A percentile compares a stretch with the other conserved stretches of the same genome.
These are phyloP conservation scores for Tetheella fluctuosa DNA, from an alignment of 2,888 invertebrate species.

Conservation along the genomic window DNA sequence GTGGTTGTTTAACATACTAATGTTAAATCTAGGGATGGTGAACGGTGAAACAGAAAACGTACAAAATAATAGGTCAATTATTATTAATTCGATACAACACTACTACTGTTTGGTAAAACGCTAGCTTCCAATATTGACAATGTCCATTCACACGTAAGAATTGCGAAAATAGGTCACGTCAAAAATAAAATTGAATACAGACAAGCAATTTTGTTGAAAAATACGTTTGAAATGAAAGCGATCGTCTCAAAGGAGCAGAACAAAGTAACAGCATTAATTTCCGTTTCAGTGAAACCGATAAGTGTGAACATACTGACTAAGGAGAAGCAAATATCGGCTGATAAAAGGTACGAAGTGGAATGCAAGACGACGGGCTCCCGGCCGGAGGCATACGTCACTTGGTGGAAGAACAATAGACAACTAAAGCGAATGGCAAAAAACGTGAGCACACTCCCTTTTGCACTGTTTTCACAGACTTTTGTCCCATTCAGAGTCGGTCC, in stretches of 20 bases:
- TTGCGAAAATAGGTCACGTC: background rate
- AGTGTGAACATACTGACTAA: slow-evolving; percentile 93
- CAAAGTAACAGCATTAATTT: slow-evolving; percentile 34
- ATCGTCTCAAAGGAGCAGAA: slow-evolving; percentile 1
- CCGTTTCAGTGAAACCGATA: slow-evolving; percentile 91
- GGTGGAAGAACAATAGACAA: slow-evolving; percentile 95
- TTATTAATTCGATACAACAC: background rate
- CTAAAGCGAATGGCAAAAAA: slow-evolving; percentile 91
- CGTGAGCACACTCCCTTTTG: slow-evolving; percentile 25
- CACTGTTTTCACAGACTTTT: slow-evolving; percentile 44
- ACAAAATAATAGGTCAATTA: background rate
- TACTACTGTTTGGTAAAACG: background rate
- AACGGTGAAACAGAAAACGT: no score
- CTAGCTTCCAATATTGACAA: background rate
- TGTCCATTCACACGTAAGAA: background rate
- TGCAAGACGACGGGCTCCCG: slow-evolving; percentile 94
- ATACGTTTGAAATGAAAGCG: background rate
- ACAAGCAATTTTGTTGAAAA: slow-evolving; percentile 18
- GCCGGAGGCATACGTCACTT: slow-evolving; percentile 93
- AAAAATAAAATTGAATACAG: background rate
- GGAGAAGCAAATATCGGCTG: slow-evolving; percentile 92
- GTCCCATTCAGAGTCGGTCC: slow-evolving; percentile 46
- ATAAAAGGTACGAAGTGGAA: slow-evolving; percentile 93
- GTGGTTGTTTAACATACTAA: no score
- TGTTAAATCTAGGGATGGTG: no score